These are phyloP conservation scores for Chaetoderma sp. DNA, from an alignment of 2,888 invertebrate species.

Conservation along the genomic window DNA sequence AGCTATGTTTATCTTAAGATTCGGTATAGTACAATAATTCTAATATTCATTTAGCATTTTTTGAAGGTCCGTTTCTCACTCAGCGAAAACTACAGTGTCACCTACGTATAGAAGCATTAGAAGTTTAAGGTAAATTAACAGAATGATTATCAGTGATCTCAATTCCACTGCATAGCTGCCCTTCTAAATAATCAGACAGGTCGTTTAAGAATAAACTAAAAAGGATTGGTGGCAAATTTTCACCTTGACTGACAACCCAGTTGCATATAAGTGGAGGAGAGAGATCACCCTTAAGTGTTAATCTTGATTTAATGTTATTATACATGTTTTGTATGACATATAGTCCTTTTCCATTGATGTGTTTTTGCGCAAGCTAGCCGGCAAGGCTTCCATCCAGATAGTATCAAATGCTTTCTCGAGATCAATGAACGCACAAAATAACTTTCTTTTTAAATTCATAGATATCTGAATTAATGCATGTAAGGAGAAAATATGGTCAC, in stretches of 20 bases:
- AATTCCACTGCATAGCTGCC: too few species aligned
- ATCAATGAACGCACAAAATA: slow-evolving; percentile 8
- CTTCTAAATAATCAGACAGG: too few species aligned
- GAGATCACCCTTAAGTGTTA: neutral
- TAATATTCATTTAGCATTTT: neutral
- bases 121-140: too few species aligned
- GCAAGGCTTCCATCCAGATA: neutral
- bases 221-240: neutral
- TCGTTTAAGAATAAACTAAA: slow-evolving; percentile 12
- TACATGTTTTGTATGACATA: slow-evolving; percentile 1
- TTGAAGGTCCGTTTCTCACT: neutral
- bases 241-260: slow-evolving; percentile 1
- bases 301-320: neutral
- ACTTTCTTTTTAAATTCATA: neutral
- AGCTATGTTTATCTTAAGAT: slow-evolving; percentile 5
- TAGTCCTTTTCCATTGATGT: slow-evolving; percentile 5
- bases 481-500: neutral
- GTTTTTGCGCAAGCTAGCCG: neutral
- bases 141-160: neutral
- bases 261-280: neutral
- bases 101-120: too few species aligned
- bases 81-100: too few species aligned
- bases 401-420: slow-evolving; percentile 17
- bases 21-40: neutral
- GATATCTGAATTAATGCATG: neutral